Conservation (phyloP, 2,797 vertebrate species). For the Steatocranus sp. region DNA sequence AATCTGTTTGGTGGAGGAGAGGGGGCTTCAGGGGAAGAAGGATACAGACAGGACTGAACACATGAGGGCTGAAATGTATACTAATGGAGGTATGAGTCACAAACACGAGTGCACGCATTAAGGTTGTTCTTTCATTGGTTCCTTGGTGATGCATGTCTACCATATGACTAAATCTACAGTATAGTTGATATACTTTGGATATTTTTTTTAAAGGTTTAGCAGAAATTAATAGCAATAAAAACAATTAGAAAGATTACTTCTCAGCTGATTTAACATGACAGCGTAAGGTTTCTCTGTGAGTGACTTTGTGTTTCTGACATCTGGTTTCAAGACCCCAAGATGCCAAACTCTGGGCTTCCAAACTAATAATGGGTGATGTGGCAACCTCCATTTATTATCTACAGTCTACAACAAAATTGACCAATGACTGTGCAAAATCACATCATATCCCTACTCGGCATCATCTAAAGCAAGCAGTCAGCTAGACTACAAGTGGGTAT, state of each 20-base stretch:
- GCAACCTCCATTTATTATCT: not conserved
- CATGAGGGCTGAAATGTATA: slow-evolving; percentile 5
- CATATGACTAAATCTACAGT: not conserved
- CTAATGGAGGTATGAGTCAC: not conserved
- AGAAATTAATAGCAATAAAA: not conserved
- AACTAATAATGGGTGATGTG: not conserved
- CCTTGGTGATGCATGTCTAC: not conserved
- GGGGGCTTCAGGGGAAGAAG: slow-evolving; percentile 28
- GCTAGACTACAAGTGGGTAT: not conserved
- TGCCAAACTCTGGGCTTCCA: not conserved
- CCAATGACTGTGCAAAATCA: not conserved
- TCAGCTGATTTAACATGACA: not conserved
- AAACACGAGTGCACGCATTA: not conserved
- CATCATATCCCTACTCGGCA: not conserved
- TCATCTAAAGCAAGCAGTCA: not conserved
- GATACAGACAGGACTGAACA: not conserved
- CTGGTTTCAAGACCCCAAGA: not conserved
- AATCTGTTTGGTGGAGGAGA: slow-evolving; percentile 41
- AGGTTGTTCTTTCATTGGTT: not conserved
- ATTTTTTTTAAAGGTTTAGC: accelerated
- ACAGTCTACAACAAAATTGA: not conserved
- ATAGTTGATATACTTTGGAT: not conserved
- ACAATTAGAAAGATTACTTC: not conserved
- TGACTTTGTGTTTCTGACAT: not conserved
- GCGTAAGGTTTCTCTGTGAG: not conserved